These are phyloP conservation scores for Oxyruncus cristatus DNA, from an alignment of 2,113 vertebrate species.

Conservation along the genomic window DNA sequence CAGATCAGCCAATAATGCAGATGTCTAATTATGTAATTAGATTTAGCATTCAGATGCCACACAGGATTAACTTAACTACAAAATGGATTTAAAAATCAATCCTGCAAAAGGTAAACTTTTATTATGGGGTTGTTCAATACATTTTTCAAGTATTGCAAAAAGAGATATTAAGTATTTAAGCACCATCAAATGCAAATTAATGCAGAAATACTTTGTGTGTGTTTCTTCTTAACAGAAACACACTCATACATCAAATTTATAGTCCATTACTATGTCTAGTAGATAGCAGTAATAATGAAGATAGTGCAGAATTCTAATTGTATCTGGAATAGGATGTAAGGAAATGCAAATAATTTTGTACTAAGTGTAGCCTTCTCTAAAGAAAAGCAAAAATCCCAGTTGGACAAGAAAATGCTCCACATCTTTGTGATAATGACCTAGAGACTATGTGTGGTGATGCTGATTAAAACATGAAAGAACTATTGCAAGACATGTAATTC, in stretches of 20 bases:
- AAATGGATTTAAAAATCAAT: slow-evolving; percentile 50
- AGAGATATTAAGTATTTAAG: slow-evolving; percentile 13
- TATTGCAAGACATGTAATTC: neutral
- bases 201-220: neutral
- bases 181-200: slow-evolving; percentile 21
- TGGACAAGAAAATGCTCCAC: neutral
- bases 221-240: neutral
- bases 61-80: slow-evolving; percentile 55
- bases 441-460: neutral
- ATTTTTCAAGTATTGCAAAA: slow-evolving; percentile 14
- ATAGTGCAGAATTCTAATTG: neutral
- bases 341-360: neutral
- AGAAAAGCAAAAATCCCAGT: neutral
- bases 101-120: slow-evolving; percentile 32
- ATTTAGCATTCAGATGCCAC: slow-evolving; percentile 51
- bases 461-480: neutral
- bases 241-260: neutral
- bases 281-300: neutral
- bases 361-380: neutral
- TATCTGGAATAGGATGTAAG: neutral
- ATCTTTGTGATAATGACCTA: neutral
- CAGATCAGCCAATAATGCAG: slow-evolving; percentile 52
- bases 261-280: neutral
- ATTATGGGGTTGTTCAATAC: neutral
- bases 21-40: slow-evolving; percentile 63